Conservation (phyloP, 2,888 invertebrate species). For the Drosophila kambysellisi region DNA sequence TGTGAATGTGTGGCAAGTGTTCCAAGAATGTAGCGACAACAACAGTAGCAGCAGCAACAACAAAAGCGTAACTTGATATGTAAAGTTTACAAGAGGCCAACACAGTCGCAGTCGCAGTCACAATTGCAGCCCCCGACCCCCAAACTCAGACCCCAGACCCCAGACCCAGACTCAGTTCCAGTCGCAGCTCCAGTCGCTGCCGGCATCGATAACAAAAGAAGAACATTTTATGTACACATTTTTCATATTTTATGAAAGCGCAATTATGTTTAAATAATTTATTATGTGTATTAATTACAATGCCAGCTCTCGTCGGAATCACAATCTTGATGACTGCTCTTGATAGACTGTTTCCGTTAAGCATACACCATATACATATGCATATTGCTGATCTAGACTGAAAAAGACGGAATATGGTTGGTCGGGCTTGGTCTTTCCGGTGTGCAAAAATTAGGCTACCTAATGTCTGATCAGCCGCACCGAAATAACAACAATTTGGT, state of each 20-base stretch:
- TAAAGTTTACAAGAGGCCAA: slow-evolving; percentile 75
- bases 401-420: background rate
- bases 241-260: slow-evolving; percentile 48
- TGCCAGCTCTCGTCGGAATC: slow-evolving; percentile 4
- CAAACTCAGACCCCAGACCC: background rate
- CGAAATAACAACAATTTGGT: slow-evolving; percentile 16
- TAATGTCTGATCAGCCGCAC: slow-evolving; percentile 1
- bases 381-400: slow-evolving; percentile 1
- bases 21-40: slow-evolving; percentile 59
- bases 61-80: slow-evolving; percentile 69
- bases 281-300: slow-evolving; percentile 74
- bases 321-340: slow-evolving; percentile 14
- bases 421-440: background rate
- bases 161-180: background rate
- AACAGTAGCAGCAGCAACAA: slow-evolving; percentile 23
- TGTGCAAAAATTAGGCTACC: background rate
- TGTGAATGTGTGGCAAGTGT: slow-evolving; percentile 62
- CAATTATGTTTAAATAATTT: slow-evolving; percentile 72
- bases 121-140: background rate
- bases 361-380: slow-evolving; percentile 6
- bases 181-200: background rate
- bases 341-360: slow-evolving; percentile 37
- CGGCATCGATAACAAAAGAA: slow-evolving; percentile 48
- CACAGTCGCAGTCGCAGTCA: slow-evolving; percentile 1
- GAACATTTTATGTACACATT: slow-evolving; percentile 20